Evolutionary conservation across 1,140 invertebrate species (phyloP).

Genomic region (Pteromalus puparum): DNA sequence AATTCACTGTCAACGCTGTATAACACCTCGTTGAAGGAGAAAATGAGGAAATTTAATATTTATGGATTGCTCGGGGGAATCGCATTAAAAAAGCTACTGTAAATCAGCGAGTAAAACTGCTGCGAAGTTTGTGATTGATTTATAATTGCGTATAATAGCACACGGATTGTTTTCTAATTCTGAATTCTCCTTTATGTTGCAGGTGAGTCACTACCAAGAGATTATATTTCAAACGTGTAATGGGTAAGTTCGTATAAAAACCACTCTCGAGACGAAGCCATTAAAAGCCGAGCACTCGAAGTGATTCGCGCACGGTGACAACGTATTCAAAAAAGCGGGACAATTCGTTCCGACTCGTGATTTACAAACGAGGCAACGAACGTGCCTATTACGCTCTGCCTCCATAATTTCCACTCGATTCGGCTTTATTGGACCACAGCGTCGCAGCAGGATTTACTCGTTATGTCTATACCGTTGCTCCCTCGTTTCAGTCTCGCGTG

Average conservation of each 20-base stretch:
- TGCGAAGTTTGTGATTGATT: too few species aligned
- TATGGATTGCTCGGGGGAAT: background rate
- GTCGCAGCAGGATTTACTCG: background rate
- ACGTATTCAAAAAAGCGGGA: background rate
- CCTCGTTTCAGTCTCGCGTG: background rate
- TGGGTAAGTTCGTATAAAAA: too few species aligned
- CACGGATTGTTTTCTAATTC: background rate
- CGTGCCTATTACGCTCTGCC: slow-evolving; percentile 3
- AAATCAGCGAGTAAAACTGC: too few species aligned
- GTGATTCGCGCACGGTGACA: background rate
- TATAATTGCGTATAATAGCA: too few species aligned
- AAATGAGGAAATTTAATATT: slow-evolving; percentile 11
- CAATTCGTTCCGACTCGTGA: slow-evolving; percentile 20
- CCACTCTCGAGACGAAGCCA: too few species aligned
- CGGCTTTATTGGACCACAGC: slow-evolving; percentile 38
- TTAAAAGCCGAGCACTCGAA: too few species aligned
- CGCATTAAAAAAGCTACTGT: background rate
- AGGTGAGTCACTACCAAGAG: too few species aligned
- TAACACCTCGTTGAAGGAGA: background rate
- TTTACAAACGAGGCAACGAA: slow-evolving; percentile 18
- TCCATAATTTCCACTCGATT: slow-evolving; percentile 49
- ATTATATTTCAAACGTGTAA: too few species aligned
- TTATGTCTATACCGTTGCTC: background rate
- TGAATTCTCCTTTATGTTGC: too few species aligned
- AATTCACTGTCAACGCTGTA: slow-evolving; percentile 2